These are phyloP conservation scores for Phymatocera aterrima DNA, from an alignment of 2,888 invertebrate genomes.

Conservation along the genomic window DNA sequence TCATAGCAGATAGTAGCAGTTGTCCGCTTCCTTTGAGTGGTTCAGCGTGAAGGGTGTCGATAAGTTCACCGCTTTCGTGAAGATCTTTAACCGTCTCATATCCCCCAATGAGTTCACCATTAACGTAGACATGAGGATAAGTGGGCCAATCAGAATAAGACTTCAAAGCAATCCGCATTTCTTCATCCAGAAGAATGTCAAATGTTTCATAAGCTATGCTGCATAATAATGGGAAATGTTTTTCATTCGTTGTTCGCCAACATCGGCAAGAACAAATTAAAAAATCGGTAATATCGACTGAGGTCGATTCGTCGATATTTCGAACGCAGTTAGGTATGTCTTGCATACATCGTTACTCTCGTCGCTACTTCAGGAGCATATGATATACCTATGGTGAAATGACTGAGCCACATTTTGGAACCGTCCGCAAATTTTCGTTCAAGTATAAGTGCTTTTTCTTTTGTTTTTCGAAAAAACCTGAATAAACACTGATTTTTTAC, in stretches of 20 bases:
- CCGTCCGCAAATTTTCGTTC: too few relatives aligned
- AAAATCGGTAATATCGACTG: too few relatives aligned
- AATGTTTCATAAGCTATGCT: conserved; percentile 87
- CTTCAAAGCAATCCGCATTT: conserved; percentile 90
- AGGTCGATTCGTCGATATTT: too few relatives aligned
- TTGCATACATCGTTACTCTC: too few relatives aligned
- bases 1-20: not conserved
- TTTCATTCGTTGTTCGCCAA: not conserved
- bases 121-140: conserved; percentile 91
- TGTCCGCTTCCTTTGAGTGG: not conserved
- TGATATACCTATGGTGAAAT: too few relatives aligned
- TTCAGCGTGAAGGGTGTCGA: conserved; percentile 76
- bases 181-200: conserved; percentile 90
- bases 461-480: too few relatives aligned
- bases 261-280: not conserved
- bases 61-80: conserved; percentile 82
- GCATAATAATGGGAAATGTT: conserved; percentile 64
- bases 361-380: too few relatives aligned
- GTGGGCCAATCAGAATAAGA: conserved; percentile 92
- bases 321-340: too few relatives aligned
- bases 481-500: too few relatives aligned
- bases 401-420: too few relatives aligned
- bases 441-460: too few relatives aligned
- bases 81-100: conserved; percentile 91
- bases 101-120: conserved; percentile 89